Conservation (phyloP, 2,797 vertebrate species). For the Moxostoma hubbsi region DNA sequence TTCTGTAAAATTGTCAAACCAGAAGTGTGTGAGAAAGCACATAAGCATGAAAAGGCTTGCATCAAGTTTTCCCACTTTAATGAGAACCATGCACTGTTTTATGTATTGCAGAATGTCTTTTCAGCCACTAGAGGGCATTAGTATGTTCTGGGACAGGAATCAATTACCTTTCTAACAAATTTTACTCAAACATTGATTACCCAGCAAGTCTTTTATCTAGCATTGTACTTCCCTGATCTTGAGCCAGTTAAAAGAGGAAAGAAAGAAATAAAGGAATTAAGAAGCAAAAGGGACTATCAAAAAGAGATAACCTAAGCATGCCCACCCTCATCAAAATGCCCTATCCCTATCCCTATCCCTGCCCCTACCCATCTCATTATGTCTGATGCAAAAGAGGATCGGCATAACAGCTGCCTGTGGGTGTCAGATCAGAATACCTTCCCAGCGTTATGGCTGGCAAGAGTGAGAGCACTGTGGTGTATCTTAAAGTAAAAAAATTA, state of each 20-base stretch:
- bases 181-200: neutral
- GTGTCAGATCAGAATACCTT: constrained; percentile 52
- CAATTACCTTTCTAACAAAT: neutral
- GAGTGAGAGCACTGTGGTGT: constrained; percentile 55
- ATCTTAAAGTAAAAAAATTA: constrained; percentile 58
- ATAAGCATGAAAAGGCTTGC: constrained; percentile 11
- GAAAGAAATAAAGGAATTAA: constrained; percentile 52
- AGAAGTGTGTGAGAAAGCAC: neutral
- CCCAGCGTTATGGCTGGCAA: constrained; percentile 34
- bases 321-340: constrained; percentile 49
- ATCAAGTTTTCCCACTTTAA: neutral
- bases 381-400: constrained; percentile 59
- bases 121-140: constrained; percentile 35
- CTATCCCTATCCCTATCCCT: constrained; percentile 7
- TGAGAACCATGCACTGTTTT: constrained; percentile 2
- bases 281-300: neutral
- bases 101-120: neutral
- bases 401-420: constrained; percentile 46
- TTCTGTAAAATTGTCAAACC: constrained; percentile 3
- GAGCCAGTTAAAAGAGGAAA: neutral
- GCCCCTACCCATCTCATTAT: constrained; percentile 63
- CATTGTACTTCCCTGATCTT: no score
- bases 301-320: constrained; percentile 41
- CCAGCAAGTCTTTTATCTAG: no score
- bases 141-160: neutral